phyloP scores from a whole-genome alignment of 2,113 vertebrate species.

The Platichthys stellatus region DNA sequence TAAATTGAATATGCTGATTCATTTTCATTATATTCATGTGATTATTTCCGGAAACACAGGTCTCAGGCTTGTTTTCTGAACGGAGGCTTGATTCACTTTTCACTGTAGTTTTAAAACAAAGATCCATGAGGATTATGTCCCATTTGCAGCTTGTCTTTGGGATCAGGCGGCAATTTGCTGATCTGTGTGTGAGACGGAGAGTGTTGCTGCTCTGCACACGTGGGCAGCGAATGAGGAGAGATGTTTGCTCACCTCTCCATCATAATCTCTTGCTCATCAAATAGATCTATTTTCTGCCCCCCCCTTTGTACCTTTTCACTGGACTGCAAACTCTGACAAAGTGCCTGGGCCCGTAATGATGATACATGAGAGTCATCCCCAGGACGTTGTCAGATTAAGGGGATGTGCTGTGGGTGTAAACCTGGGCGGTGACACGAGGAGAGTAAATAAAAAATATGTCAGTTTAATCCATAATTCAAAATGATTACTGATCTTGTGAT shows the following conservation, averaged over 20 bases:
- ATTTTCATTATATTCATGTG: not conserved
- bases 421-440: slow-evolving; percentile 35
- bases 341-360: slow-evolving; percentile 55
- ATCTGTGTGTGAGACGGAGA: slow-evolving; percentile 22
- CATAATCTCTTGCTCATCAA: slow-evolving; percentile 66
- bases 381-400: slow-evolving; percentile 58
- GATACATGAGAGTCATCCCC: slow-evolving; percentile 61
- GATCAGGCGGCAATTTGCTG: slow-evolving; percentile 55
- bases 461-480: slow-evolving; percentile 30
- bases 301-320: slow-evolving; percentile 50
- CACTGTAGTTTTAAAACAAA: slow-evolving; percentile 26
- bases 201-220: slow-evolving; percentile 35
- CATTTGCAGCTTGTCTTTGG: slow-evolving; percentile 55
- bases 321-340: slow-evolving; percentile 63
- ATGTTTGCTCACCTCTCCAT: slow-evolving; percentile 65
- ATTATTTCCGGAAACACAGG: not conserved
- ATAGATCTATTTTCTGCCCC: slow-evolving; percentile 58
- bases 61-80: slow-evolving; percentile 4
- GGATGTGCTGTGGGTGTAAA: slow-evolving; percentile 41
- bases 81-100: slow-evolving; percentile 8
- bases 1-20: slow-evolving; percentile 4
- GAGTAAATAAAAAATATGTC: slow-evolving; percentile 40
- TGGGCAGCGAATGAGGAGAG: slow-evolving; percentile 38
- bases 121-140: slow-evolving; percentile 51
- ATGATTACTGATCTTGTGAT: slow-evolving; percentile 38